Percentiles rank a stretch among this genome's conserved stretches.
phyloP scores from a whole-genome alignment of 1,140 invertebrate species.

The Dolichoris vasculosae region DNA sequence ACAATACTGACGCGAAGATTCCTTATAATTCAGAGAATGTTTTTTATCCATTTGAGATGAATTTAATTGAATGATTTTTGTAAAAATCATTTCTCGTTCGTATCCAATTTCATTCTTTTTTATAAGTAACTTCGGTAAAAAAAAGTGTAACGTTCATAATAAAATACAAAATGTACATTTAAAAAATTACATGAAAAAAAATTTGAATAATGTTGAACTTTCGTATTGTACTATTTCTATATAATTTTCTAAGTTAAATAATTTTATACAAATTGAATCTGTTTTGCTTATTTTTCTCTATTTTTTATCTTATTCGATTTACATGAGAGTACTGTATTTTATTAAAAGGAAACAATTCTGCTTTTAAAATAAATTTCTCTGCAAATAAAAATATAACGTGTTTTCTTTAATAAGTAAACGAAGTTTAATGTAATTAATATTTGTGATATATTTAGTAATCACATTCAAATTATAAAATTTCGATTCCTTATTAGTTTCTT shows the following conservation, averaged over 20 bases:
- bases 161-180: not conserved
- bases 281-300: not conserved
- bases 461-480: not conserved
- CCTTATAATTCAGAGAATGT: too few species aligned
- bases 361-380: not conserved
- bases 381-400: not conserved
- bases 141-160: not conserved
- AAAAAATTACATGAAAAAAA: not conserved
- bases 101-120: too few species aligned
- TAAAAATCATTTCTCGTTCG: too few species aligned
- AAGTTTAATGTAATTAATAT: too few species aligned
- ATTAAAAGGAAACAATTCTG: not conserved
- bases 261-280: not conserved
- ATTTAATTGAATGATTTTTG: too few species aligned
- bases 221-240: not conserved
- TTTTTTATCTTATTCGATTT: not conserved
- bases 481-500: not conserved
- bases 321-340: not conserved
- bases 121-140: too few species aligned
- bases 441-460: too few species aligned
- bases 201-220: not conserved
- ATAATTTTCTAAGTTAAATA: constrained; percentile 1
- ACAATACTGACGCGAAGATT: too few species aligned
- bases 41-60: too few species aligned
- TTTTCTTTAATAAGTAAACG: not conserved